These are phyloP conservation scores for Mya arenaria DNA, from an alignment of 1,140 invertebrate species.

Conservation along the genomic window DNA sequence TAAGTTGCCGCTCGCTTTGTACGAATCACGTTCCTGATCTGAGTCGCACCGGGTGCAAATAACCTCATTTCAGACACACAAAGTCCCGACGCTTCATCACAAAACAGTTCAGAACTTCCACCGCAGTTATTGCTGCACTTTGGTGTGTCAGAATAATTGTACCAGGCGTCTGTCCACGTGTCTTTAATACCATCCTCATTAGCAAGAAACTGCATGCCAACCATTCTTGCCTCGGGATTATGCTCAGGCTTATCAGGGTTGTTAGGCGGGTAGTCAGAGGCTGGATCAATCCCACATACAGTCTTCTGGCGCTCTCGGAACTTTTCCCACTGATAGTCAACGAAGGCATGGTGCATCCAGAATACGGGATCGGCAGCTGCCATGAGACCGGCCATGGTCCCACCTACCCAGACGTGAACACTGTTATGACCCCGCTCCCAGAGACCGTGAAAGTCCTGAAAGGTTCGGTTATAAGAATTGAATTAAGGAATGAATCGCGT, in stretches of 20 bases:
- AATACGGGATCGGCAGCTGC: slow-evolving; percentile 34
- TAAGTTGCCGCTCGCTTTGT: too few relatives aligned
- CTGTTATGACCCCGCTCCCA: slow-evolving; percentile 22
- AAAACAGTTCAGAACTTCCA: not conserved
- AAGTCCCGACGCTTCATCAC: not conserved
- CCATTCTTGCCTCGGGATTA: slow-evolving; percentile 10
- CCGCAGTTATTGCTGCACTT: slow-evolving; percentile 6
- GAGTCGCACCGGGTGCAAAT: not conserved
- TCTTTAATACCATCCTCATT: slow-evolving; percentile 20
- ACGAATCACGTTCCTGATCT: too few relatives aligned
- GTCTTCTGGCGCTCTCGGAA: slow-evolving; percentile 10
- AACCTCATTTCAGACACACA: not conserved
- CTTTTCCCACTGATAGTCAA: slow-evolving; percentile 32
- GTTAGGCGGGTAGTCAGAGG: slow-evolving; percentile 20
- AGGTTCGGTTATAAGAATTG: too few relatives aligned
- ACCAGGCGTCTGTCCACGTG: slow-evolving; percentile 35
- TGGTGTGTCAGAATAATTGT: slow-evolving; percentile 5
- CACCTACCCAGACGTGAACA: slow-evolving; percentile 20
- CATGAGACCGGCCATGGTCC: slow-evolving; percentile 1
- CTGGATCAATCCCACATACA: slow-evolving; percentile 15
- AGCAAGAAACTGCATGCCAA: not conserved
- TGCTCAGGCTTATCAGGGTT: not conserved
- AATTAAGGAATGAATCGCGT: too few relatives aligned
- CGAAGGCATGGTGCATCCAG: slow-evolving; percentile 32
- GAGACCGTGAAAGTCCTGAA: slow-evolving; percentile 3